Evolutionary conservation across 2,113 vertebrate species (phyloP).

Genomic region (Callopanchax toddi): DNA sequence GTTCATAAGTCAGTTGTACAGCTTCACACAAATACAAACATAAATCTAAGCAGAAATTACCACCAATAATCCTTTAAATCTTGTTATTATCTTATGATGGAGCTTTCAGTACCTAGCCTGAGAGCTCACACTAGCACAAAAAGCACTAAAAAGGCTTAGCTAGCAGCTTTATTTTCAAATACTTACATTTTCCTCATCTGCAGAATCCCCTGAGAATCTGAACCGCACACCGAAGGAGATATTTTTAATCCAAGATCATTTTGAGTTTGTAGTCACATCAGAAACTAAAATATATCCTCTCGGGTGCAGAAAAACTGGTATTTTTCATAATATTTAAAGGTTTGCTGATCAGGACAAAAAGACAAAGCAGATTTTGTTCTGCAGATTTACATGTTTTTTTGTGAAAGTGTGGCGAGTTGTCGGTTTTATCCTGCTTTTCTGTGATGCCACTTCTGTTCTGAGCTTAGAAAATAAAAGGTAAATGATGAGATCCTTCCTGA

Average conservation of each 20-base stretch:
- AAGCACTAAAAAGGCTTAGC: neutral
- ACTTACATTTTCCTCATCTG: conserved; percentile 1
- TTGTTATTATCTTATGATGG: neutral
- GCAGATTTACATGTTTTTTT: neutral
- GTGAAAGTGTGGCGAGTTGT: neutral
- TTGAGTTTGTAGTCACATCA: neutral
- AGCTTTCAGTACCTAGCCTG: neutral
- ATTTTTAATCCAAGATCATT: neutral
- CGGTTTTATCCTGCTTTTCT: neutral
- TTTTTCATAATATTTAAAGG: neutral
- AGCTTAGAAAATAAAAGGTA: neutral
- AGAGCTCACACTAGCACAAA: neutral
- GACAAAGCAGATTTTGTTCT: neutral
- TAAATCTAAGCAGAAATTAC: neutral
- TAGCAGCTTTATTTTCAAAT: neutral
- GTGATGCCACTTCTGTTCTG: neutral
- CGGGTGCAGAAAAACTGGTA: neutral
- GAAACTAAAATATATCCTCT: neutral
- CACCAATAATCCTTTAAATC: neutral
- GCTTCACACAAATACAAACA: neutral
- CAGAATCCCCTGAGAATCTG: neutral
- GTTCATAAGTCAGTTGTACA: neutral
- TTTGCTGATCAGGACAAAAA: neutral
- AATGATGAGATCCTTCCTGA: neutral
- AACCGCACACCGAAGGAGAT: neutral